phyloP scores from a whole-genome alignment of 2,797 vertebrate species.

The Thalassophryne amazonica region DNA sequence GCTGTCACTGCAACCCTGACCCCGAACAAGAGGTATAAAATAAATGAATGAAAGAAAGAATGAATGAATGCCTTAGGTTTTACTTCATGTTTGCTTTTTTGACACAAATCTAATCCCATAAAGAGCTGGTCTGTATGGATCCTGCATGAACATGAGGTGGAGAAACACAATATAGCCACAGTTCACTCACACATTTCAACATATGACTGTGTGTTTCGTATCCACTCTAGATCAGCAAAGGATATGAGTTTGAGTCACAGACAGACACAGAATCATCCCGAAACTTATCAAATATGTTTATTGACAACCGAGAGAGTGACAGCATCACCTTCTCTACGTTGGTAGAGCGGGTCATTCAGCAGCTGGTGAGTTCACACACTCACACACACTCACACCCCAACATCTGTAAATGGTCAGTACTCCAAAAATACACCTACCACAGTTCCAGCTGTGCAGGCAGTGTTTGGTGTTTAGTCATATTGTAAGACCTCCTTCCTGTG shows the following conservation, averaged over 20 bases:
- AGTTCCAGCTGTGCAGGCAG: not conserved
- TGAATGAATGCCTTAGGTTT: no score
- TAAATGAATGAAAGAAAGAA: no score
- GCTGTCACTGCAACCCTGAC: no score
- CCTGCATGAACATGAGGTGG: no score
- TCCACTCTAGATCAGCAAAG: slow-evolving; percentile 85
- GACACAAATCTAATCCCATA: no score
- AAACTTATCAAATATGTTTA: slow-evolving; percentile 96
- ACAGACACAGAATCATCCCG: slow-evolving; percentile 96
- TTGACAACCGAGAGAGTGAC: slow-evolving; percentile 89
- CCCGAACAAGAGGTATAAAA: no score
- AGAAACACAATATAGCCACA: no score
- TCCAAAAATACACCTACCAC: not conserved
- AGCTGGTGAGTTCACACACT: slow-evolving; percentile 84
- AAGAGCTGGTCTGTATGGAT: no score
- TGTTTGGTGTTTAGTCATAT: not conserved
- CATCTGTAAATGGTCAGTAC: not conserved
- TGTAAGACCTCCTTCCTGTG: not conserved
- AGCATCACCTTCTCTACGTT: slow-evolving; percentile 86
- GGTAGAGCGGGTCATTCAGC: slow-evolving; percentile 91
- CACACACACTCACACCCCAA: not conserved
- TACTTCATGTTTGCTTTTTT: no score
- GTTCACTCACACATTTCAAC: not conserved
- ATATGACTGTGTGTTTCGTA: not conserved
- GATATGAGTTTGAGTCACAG: slow-evolving; percentile 96